A percentile compares a stretch with the other conserved stretches of the same genome.
Evolutionary conservation across 2,113 vertebrate genomes (phyloP).

Genomic region (Heterocephalus glaber): DNA sequence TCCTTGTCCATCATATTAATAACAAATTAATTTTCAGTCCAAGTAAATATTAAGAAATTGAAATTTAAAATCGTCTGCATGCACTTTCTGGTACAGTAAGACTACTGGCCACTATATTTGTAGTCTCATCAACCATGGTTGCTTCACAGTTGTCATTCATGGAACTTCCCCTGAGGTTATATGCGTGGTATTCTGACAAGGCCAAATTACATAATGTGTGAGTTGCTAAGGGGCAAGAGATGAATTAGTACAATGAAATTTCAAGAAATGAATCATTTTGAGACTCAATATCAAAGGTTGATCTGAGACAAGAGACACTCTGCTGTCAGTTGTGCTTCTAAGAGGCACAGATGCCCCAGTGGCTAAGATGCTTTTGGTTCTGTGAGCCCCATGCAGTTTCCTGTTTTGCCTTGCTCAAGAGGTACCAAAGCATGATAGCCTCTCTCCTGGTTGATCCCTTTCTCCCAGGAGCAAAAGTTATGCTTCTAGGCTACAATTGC

Average conservation of each 20-base stretch:
- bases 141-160: conserved; percentile 20
- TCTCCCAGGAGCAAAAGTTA: not conserved
- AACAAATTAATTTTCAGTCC: not conserved
- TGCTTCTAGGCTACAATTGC: not conserved
- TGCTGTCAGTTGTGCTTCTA: not conserved
- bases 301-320: not conserved
- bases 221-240: not conserved
- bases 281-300: not conserved
- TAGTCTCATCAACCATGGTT: not conserved
- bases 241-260: not conserved
- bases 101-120: not conserved
- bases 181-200: not conserved
- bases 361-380: not conserved
- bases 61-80: not conserved
- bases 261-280: not conserved
- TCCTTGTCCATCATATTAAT: not conserved
- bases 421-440: not conserved
- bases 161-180: conserved; percentile 16
- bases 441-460: not conserved
- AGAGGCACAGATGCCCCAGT: fast-evolving
- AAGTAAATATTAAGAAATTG: not conserved
- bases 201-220: not conserved
- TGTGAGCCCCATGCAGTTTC: not conserved
- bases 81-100: not conserved
- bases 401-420: not conserved